phyloP scores from a whole-genome alignment of 2,113 vertebrate species.

The Acrocephalus arundinaceus region DNA sequence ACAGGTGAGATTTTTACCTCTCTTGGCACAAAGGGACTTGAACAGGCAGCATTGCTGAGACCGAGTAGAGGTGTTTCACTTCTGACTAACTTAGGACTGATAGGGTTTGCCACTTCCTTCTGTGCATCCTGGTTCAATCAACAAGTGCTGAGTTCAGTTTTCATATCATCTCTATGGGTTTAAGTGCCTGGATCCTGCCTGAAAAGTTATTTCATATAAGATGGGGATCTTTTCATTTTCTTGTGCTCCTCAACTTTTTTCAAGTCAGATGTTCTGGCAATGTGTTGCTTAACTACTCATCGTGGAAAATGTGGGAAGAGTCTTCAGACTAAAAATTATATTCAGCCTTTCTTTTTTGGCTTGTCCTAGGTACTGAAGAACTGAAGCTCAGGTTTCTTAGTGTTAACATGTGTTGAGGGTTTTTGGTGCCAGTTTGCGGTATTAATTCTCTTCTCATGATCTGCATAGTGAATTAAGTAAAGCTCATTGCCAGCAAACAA shows the following conservation, averaged over 20 bases:
- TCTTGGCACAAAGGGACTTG: neutral
- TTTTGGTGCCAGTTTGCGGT: neutral
- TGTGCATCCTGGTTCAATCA: neutral
- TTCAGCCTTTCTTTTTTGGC: neutral
- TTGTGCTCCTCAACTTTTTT: neutral
- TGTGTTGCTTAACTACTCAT: neutral
- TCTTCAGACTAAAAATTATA: neutral
- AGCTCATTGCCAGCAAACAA: neutral
- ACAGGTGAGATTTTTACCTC: neutral
- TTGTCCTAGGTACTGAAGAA: neutral
- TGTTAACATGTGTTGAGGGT: neutral
- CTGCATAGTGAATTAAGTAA: neutral
- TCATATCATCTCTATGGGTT: neutral
- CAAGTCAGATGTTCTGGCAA: neutral
- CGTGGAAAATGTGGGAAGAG: neutral
- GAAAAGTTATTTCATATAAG: neutral
- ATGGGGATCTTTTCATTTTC: neutral
- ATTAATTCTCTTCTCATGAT: neutral
- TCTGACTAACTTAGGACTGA: neutral
- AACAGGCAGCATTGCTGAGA: neutral
- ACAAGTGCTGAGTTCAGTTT: neutral
- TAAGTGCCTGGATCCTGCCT: neutral
- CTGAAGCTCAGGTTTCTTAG: neutral
- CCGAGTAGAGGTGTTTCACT: neutral
- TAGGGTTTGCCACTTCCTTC: accelerated